Evolutionary conservation across 2,888 invertebrate genomes (phyloP).

Genomic region (Fragum sueziense): DNA sequence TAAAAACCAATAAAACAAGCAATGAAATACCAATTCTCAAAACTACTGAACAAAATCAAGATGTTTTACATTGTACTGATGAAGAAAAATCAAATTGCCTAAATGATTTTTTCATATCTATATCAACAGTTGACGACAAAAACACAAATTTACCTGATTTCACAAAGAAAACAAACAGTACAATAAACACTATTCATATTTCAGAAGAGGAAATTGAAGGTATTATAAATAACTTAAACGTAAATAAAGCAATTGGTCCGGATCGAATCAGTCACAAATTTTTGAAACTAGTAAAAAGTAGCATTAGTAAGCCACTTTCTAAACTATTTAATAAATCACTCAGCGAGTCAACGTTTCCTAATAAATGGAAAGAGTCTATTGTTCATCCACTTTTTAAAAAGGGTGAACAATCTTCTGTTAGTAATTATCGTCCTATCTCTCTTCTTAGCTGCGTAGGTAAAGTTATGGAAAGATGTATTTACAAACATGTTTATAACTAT

Average conservation of each 20-base stretch:
- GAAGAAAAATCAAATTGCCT: slow-evolving; percentile 17
- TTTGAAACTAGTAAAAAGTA: not conserved
- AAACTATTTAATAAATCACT: slow-evolving; percentile 23
- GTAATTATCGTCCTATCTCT: slow-evolving; percentile 16
- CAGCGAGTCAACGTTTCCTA: not conserved
- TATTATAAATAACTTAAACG: not conserved
- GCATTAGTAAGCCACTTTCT: not conserved
- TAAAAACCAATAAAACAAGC: not conserved
- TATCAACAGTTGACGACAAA: not conserved
- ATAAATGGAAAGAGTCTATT: slow-evolving; percentile 11
- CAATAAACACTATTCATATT: not conserved
- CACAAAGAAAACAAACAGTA: not conserved
- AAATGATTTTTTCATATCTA: slow-evolving; percentile 9
- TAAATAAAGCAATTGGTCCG: slow-evolving; percentile 16
- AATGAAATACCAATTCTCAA: not conserved
- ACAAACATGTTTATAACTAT: slow-evolving; percentile 20
- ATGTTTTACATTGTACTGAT: not conserved
- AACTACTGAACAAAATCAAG: not conserved
- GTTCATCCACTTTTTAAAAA: slow-evolving; percentile 24
- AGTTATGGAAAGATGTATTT: slow-evolving; percentile 12
- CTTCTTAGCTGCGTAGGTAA: slow-evolving; percentile 16
- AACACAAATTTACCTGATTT: not conserved
- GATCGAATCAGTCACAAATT: slow-evolving; percentile 14
- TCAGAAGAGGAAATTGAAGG: not conserved
- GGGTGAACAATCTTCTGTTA: not conserved